phyloP scores from a whole-genome alignment of 2,113 vertebrate genomes.

The Cololabis saira region DNA sequence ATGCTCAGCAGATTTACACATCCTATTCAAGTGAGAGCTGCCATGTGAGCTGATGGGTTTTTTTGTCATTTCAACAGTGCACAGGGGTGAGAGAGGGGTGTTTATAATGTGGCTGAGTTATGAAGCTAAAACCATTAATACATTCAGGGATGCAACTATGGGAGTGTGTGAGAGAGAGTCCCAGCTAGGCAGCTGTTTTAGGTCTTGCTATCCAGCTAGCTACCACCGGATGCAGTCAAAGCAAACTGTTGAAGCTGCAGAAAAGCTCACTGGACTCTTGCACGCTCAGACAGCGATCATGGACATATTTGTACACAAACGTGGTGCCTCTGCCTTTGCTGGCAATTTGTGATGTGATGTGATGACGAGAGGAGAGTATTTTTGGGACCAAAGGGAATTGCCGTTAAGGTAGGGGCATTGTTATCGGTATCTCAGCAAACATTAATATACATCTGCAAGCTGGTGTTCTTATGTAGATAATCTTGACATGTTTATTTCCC shows the following conservation, averaged over 20 bases:
- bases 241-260: constrained; percentile 49
- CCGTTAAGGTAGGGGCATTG: constrained; percentile 60
- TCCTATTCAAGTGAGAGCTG: constrained; percentile 36
- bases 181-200: constrained; percentile 31
- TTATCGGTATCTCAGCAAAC: constrained; percentile 10
- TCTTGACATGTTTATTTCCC: no score
- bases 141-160: constrained; percentile 9
- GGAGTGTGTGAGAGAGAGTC: not conserved
- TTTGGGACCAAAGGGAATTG: constrained; percentile 50
- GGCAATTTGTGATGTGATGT: constrained; percentile 54
- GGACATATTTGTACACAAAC: constrained; percentile 8
- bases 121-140: constrained; percentile 24
- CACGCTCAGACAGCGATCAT: constrained; percentile 10
- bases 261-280: constrained; percentile 22
- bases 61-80: constrained; percentile 11
- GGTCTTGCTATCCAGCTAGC: constrained; percentile 23
- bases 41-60: constrained; percentile 25
- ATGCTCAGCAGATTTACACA: constrained; percentile 28
- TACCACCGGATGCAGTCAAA: constrained; percentile 25
- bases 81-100: constrained; percentile 18
- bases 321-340: constrained; percentile 28
- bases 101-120: constrained; percentile 16
- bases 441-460: not conserved
- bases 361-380: constrained; percentile 43
- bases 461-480: not conserved